Evolutionary conservation across 2,797 vertebrate species (phyloP), one percentile per base, ranked within the genome.

Genomic region (Propithecus perrieri): DNA sequence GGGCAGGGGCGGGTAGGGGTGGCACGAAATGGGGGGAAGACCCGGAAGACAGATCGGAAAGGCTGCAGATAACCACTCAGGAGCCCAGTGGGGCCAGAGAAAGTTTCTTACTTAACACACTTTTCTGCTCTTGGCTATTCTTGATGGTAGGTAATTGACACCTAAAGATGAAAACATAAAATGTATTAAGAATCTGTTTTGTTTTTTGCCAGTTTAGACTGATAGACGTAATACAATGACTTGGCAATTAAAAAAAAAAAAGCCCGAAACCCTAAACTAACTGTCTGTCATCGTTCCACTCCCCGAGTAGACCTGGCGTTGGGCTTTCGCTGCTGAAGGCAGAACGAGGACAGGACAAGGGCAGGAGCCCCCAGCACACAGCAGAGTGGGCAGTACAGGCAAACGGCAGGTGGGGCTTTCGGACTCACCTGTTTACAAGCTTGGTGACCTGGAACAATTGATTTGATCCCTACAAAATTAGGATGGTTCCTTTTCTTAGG

Each of bases 311-410:
- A 75, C 6, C 53, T 28, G 3, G 48, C 89, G 28, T 13, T 24
- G 67, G 55, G 33, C 75, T 11, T 38, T 55, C 12, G 0, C 26
- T 15, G 13, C n/a, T 26, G 33, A 7, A n/a, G 72, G 4, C 18
- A 12, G 74, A 12, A 4, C 9, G 11, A 50, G 24, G 48, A 17
- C 26, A 55, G 20, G 30, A 33, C 18, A 0, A 30, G 92, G 41
- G 14, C 28, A 0, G 0, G 0, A 15, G 9, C 1, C 7, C 69
- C 67, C 28, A 12, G 53, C 11, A 17, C 2, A 63, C 33, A 8
- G 72, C n/a, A 7, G 4, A n/a, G 53, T 13, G 35, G 48, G 13
- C 50, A 14, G 22, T 1, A 1, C 5, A 9, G 46, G 33, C 3
- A 1, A 22, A 38, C 3, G 38, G 38, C 4, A 6, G 33, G 18